Percentiles rank a stretch among this genome's conserved stretches.
Evolutionary conservation across 2,888 invertebrate species (phyloP).

Genomic region (Lypha dubia): DNA sequence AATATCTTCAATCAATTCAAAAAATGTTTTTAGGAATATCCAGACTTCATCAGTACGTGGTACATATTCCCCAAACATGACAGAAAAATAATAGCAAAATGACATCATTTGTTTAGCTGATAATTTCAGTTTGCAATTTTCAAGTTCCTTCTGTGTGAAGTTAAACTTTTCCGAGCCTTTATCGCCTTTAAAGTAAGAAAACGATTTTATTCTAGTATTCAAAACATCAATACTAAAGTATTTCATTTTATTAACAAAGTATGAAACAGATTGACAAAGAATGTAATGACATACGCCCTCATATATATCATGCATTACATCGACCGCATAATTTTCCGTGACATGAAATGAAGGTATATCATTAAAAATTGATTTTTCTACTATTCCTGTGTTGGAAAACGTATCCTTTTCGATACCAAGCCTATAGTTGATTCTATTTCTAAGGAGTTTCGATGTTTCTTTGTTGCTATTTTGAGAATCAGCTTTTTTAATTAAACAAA

Average conservation of each 20-base stretch:
- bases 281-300: constrained; percentile 5
- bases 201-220: constrained; percentile 17
- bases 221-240: constrained; percentile 3
- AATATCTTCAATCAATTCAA: constrained; percentile 17
- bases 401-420: not conserved
- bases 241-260: constrained; percentile 14
- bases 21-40: constrained; percentile 10
- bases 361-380: not conserved
- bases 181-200: constrained; percentile 27
- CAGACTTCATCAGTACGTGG: constrained; percentile 9
- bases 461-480: too few relatives aligned
- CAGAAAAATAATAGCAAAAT: constrained; percentile 24
- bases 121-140: too few relatives aligned
- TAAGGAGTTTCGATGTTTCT: not conserved
- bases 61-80: constrained; percentile 26
- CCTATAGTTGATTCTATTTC: constrained; percentile 37
- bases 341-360: not conserved
- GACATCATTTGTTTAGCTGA: constrained; percentile 7
- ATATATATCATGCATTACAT: constrained; percentile 17
- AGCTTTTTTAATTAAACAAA: too few relatives aligned
- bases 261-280: not conserved
- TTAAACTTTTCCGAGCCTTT: constrained; percentile 13
- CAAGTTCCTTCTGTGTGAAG: not conserved
- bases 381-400: not conserved
- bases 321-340: not conserved